Percentiles rank a stretch among this genome's conserved stretches.
phyloP scores from a whole-genome alignment of 2,113 vertebrate genomes.

The Orthonyx spaldingii region DNA sequence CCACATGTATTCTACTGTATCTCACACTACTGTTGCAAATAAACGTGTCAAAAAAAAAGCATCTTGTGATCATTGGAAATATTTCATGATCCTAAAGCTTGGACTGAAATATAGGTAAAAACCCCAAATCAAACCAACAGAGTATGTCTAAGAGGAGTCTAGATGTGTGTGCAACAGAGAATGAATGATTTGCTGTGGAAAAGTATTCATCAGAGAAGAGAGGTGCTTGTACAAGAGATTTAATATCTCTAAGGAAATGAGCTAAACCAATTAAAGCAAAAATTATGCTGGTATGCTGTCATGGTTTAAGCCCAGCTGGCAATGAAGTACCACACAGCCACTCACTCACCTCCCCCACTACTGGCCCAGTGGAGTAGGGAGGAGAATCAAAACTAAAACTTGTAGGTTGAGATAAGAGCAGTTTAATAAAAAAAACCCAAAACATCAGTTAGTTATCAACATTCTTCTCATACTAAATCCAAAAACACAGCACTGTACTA shows the following conservation, averaged over 20 bases:
- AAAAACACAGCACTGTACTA: neutral
- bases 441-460: neutral
- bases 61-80: neutral
- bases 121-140: neutral
- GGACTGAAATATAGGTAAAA: neutral
- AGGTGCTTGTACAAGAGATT: neutral
- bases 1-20: constrained; percentile 30
- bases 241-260: neutral
- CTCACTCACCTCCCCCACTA: accelerated
- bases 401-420: neutral
- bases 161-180: neutral
- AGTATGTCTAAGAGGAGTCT: neutral
- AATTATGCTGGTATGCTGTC: neutral
- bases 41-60: constrained; percentile 34
- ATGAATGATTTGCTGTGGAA: neutral
- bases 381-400: neutral
- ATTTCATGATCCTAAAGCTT: neutral
- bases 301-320: neutral
- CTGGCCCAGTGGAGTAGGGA: neutral
- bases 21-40: constrained; percentile 62
- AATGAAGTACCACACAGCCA: neutral
- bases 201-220: neutral
- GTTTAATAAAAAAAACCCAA: neutral
- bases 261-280: neutral
- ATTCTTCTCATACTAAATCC: neutral